Percentiles rank a stretch among this genome's conserved stretches.
Evolutionary conservation across 2,888 invertebrate genomes (phyloP).

Genomic region (Acanthosoma haemorrhoidale): DNA sequence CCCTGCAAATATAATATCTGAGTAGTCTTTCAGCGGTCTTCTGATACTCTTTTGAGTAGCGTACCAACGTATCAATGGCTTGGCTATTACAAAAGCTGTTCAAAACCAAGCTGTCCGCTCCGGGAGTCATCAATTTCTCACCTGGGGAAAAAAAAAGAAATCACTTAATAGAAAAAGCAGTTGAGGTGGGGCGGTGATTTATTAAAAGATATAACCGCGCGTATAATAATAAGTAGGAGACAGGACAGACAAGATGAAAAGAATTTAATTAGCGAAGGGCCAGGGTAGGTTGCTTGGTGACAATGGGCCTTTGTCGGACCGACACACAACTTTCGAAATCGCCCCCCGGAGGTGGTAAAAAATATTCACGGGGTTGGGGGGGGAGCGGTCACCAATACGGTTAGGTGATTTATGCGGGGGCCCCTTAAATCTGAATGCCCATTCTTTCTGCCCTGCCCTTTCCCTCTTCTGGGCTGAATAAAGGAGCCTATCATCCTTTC

Average conservation of each 20-base stretch:
- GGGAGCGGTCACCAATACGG: background rate
- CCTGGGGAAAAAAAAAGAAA: background rate
- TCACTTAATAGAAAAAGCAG: background rate
- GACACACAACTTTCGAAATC: background rate
- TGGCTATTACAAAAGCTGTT: too few species aligned
- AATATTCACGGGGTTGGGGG: constrained; percentile 1
- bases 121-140: background rate
- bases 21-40: too few species aligned
- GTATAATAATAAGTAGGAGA: constrained; percentile 4
- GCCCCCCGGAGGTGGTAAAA: background rate
- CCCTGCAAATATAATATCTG: too few species aligned
- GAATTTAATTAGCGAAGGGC: constrained; percentile 15
- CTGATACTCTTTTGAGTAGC: too few species aligned
- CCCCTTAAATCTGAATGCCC: constrained; percentile 25
- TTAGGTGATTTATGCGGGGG: background rate
- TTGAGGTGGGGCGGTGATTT: background rate
- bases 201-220: background rate
- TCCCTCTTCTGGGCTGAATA: background rate
- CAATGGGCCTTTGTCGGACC: background rate
- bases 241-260: background rate
- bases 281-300: background rate
- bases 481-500: background rate
- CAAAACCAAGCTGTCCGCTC: too few species aligned
- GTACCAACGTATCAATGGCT: too few species aligned
- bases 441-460: constrained; percentile 1